These are phyloP conservation scores for Nilaparvata lugens DNA, from an alignment of 1,140 invertebrate genomes.

Conservation along the genomic window DNA sequence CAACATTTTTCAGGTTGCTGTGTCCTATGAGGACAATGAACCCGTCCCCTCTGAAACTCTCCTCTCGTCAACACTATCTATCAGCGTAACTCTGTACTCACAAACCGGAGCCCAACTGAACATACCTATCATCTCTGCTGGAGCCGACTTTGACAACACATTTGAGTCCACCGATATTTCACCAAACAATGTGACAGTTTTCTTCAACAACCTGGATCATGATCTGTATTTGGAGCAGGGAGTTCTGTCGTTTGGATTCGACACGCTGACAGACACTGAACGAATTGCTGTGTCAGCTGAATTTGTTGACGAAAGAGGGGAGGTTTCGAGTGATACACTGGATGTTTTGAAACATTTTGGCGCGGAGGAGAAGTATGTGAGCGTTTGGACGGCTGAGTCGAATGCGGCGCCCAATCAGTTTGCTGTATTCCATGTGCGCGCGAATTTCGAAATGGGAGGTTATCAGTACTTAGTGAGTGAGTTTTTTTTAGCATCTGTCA, in stretches of 20 bases:
- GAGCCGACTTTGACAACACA: slow-evolving; percentile 11
- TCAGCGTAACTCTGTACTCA: slow-evolving; percentile 22
- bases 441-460: slow-evolving; percentile 36
- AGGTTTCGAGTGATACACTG: slow-evolving; percentile 25
- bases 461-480: slow-evolving; percentile 41
- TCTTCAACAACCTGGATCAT: slow-evolving; percentile 3
- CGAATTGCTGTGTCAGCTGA: slow-evolving; percentile 30
- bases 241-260: slow-evolving; percentile 31
- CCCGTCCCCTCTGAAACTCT: slow-evolving; percentile 29
- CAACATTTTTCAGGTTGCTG: slow-evolving; percentile 30
- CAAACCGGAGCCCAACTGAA: slow-evolving; percentile 16
- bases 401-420: slow-evolving; percentile 36
- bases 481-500: slow-evolving; percentile 1
- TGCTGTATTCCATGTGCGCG: slow-evolving; percentile 39
- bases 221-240: slow-evolving; percentile 25
- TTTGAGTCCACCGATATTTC: slow-evolving; percentile 14
- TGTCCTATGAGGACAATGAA: slow-evolving; percentile 32
- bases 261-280: slow-evolving; percentile 30
- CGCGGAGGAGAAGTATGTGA: slow-evolving; percentile 32
- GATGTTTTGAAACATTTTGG: slow-evolving; percentile 27
- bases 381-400: slow-evolving; percentile 33
- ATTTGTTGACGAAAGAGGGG: slow-evolving; percentile 22
- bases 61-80: slow-evolving; percentile 24
- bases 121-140: slow-evolving; percentile 19
- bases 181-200: slow-evolving; percentile 14